phyloP scores from a whole-genome alignment of 30 jellyfish, hydroid and myxozoan genomes.

The Rhopilema esculentum region DNA sequence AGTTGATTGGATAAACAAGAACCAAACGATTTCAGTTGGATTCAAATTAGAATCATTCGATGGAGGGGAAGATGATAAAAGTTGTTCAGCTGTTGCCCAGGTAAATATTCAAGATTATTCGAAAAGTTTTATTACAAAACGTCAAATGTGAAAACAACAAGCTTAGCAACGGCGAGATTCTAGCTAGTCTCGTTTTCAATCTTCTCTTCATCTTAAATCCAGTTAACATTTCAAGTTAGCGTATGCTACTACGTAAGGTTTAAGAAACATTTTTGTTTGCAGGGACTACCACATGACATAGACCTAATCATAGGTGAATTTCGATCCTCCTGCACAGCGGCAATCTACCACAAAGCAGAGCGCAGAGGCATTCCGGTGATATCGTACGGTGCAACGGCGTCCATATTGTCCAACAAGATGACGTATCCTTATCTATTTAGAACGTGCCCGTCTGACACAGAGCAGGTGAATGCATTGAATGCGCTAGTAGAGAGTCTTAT shows the following conservation, averaged over 20 bases:
- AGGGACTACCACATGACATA: slow-evolving; percentile 78
- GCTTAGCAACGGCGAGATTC: no score
- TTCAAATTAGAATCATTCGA: slow-evolving; percentile 64
- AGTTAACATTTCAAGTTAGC: no score
- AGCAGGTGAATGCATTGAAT: slow-evolving; percentile 79
- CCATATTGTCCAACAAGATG: slow-evolving; percentile 71
- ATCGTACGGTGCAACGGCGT: slow-evolving; percentile 86
- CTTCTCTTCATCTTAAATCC: not conserved
- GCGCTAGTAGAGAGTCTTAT: slow-evolving; percentile 71
- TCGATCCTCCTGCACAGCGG: slow-evolving; percentile 82
- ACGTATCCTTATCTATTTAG: slow-evolving; percentile 86
- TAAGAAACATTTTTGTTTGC: not conserved
- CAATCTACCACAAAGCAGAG: slow-evolving; percentile 40
- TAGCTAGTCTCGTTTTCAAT: not conserved
- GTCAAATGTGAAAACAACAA: no score
- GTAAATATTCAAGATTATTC: slow-evolving; percentile 16
- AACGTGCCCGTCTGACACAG: slow-evolving; percentile 76
- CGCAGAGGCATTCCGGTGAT: slow-evolving; percentile 76
- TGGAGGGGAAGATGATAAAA: slow-evolving; percentile 61
- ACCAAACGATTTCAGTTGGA: slow-evolving; percentile 78
- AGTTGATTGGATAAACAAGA: slow-evolving; percentile 84
- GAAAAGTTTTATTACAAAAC: not conserved
- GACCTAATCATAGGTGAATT: slow-evolving; percentile 86
- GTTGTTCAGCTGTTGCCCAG: slow-evolving; percentile 78
- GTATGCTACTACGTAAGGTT: no score